Conservation (phyloP, 92 coral and sea anemone species). For the Epizoanthus fatuus region DNA sequence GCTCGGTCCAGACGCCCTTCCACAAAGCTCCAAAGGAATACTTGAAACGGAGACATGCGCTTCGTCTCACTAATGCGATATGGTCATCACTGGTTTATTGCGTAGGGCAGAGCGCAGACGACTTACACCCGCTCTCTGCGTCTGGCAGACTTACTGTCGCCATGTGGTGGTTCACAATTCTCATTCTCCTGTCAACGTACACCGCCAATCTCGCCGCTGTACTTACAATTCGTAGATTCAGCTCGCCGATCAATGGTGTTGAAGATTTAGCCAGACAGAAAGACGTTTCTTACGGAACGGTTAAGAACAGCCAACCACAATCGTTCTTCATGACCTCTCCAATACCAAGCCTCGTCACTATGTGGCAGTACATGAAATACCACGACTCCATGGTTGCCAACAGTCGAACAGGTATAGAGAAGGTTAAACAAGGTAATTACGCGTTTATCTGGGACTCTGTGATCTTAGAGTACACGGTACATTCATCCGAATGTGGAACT, state of each 20-base stretch:
- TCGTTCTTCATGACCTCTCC: constrained; percentile 81
- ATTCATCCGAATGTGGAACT: constrained; percentile 70
- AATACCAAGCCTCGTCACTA: constrained; percentile 79
- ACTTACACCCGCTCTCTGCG: constrained; percentile 81
- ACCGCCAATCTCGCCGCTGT: constrained; percentile 94
- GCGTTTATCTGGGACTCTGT: constrained; percentile 97
- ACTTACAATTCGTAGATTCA: constrained; percentile 79
- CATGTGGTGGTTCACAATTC: constrained; percentile 91
- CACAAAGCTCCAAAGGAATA: constrained; percentile 74
- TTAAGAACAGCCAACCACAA: constrained; percentile 82
- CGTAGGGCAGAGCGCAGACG: constrained; percentile 91
- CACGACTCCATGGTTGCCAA: constrained; percentile 70
- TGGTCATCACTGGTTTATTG: constrained; percentile 86
- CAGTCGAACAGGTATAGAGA: constrained; percentile 74
- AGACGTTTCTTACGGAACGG: constrained; percentile 87
- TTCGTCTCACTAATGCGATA: constrained; percentile 70
- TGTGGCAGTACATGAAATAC: constrained; percentile 95
- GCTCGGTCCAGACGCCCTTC: constrained; percentile 82
- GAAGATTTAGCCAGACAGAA: constrained; percentile 88
- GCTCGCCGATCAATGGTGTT: constrained; percentile 74
- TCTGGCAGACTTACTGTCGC: constrained; percentile 90
- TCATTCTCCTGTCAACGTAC: constrained; percentile 85
- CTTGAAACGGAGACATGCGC: constrained; percentile 76
- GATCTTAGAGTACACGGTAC: constrained; percentile 72
- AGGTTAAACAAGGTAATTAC: constrained; percentile 67